Percentiles rank a stretch among this genome's conserved stretches.
phyloP scores from a whole-genome alignment of 35 echinoderm and acorn worm species.

The Apostichopus japonicus region DNA sequence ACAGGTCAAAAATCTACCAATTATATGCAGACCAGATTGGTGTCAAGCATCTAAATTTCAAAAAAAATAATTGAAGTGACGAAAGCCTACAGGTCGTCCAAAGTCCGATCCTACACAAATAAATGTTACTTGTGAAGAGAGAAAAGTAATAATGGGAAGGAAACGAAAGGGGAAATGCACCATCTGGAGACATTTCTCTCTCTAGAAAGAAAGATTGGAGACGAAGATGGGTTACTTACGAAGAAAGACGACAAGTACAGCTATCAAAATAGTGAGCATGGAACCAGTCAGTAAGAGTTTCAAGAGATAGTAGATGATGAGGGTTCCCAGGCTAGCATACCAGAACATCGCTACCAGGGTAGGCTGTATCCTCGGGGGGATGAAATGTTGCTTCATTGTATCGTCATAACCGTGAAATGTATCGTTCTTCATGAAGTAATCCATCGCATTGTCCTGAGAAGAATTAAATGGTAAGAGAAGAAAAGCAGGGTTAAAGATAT shows the following conservation, averaged over 20 bases:
- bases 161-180: background rate
- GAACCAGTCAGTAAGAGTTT: constrained; percentile 4
- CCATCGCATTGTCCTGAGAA: constrained; percentile 9
- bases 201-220: background rate
- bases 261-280: background rate
- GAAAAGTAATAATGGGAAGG: background rate
- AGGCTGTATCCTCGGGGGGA: constrained; percentile 29
- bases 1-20: too few relatives aligned
- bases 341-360: constrained; percentile 38
- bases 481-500: too few relatives aligned
- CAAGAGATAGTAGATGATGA: constrained; percentile 13
- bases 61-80: too few relatives aligned
- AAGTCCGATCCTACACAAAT: too few relatives aligned
- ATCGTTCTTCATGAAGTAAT: constrained; percentile 15
- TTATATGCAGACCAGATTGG: too few relatives aligned
- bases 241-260: background rate
- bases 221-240: background rate
- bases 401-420: constrained; percentile 32
- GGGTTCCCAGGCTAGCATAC: background rate
- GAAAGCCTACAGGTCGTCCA: too few relatives aligned
- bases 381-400: constrained; percentile 16
- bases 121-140: too few relatives aligned
- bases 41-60: too few relatives aligned
- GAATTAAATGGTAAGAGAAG: background rate
- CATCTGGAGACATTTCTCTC: too few relatives aligned